A percentile compares a stretch with the other conserved stretches of the same genome.
phyloP scores from a whole-genome alignment of 64 coral and sea anemone species.

The Actinia tenebrosa region DNA sequence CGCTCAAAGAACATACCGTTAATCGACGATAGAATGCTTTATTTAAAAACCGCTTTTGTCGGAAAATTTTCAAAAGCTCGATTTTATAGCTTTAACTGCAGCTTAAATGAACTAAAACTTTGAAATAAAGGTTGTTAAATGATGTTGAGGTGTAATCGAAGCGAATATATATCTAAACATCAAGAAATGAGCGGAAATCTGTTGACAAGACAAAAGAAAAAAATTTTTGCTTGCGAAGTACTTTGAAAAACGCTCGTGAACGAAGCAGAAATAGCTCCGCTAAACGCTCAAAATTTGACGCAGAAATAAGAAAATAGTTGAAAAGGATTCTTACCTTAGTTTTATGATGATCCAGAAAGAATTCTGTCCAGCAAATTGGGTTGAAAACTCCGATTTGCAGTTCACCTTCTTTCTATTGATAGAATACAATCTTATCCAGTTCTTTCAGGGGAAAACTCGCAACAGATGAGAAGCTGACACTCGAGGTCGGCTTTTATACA shows the following conservation, averaged over 20 bases:
- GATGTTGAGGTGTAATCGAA: neutral
- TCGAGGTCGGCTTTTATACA: neutral
- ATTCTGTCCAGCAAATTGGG: neutral
- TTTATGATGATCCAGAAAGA: neutral
- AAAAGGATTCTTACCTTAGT: neutral
- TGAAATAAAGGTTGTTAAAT: neutral
- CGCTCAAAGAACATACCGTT: neutral
- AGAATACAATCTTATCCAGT: neutral
- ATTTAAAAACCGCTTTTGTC: slow-evolving; percentile 1
- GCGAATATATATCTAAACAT: neutral
- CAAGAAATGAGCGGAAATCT: neutral
- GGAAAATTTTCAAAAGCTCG: neutral
- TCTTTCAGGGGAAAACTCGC: slow-evolving; percentile 25
- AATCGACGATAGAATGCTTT: neutral
- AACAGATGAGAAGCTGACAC: slow-evolving; percentile 12
- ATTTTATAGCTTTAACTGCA: neutral
- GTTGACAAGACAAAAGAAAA: neutral
- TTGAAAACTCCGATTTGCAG: neutral
- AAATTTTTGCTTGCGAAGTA: slow-evolving; percentile 22
- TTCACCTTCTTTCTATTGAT: neutral
- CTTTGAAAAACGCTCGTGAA: neutral
- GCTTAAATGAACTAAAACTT: neutral
- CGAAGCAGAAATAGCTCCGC: neutral
- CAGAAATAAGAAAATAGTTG: neutral
- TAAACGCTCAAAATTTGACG: neutral